Conservation (phyloP, 2,888 invertebrate genomes). For the Tupiocoris notatus region DNA sequence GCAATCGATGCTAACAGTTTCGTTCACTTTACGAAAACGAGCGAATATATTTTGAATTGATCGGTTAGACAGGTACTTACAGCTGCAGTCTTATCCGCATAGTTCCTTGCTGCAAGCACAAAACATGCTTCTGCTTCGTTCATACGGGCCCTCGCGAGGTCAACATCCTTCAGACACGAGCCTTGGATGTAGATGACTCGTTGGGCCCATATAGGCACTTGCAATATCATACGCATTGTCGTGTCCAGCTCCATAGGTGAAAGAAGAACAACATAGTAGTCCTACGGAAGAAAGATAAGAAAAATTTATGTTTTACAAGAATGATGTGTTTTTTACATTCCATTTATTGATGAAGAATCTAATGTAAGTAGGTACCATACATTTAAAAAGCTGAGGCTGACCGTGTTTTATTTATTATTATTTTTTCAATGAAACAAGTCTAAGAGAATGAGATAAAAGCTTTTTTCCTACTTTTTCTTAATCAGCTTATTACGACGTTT, state of each 20-base stretch:
- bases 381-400: too few relatives aligned
- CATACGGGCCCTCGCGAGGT: conserved; percentile 92
- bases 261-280: conserved; percentile 90
- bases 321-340: too few relatives aligned
- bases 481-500: too few relatives aligned
- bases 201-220: conserved; percentile 90
- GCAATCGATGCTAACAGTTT: too few relatives aligned
- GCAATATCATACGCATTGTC: conserved; percentile 94
- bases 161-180: conserved; percentile 93
- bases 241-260: conserved; percentile 98
- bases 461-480: too few relatives aligned
- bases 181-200: conserved; percentile 96
- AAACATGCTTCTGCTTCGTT: conserved; percentile 97
- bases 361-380: too few relatives aligned
- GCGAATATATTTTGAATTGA: not conserved
- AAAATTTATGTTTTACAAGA: too few relatives aligned
- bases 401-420: too few relatives aligned
- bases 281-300: conserved; percentile 58
- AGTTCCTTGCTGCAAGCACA: conserved; percentile 91
- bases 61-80: conserved; percentile 57
- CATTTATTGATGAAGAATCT: too few relatives aligned
- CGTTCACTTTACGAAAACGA: too few relatives aligned
- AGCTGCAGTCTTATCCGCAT: conserved; percentile 93
- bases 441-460: too few relatives aligned
- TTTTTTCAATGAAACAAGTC: too few relatives aligned